Percentiles rank a stretch among this genome's conserved stretches.
Evolutionary conservation across 2,113 vertebrate species (phyloP).

Genomic region (Phainopepla nitens): DNA sequence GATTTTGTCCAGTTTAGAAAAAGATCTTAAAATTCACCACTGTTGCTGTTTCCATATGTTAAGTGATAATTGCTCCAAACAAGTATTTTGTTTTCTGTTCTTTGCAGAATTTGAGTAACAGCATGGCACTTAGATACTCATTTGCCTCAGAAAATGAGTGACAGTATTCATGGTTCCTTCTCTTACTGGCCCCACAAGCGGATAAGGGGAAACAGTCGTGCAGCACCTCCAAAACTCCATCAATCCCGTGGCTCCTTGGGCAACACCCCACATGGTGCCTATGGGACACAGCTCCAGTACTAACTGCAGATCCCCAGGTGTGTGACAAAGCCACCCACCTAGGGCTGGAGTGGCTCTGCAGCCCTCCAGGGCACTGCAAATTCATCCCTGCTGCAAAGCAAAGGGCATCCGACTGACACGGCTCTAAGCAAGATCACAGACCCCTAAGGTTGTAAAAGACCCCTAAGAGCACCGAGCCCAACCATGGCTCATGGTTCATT

Average conservation of each 20-base stretch:
- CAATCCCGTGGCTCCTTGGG: rapidly evolving
- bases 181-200: background rate
- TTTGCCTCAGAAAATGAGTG: rapidly evolving
- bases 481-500: no score
- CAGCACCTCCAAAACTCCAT: background rate
- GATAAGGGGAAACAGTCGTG: background rate
- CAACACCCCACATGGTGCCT: background rate
- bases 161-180: background rate
- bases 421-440: background rate
- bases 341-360: background rate
- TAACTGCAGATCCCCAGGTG: rapidly evolving
- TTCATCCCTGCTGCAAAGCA: background rate
- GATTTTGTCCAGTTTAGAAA: background rate
- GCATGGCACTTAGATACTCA: background rate
- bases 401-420: background rate
- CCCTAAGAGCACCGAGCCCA: background rate
- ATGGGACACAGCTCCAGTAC: background rate
- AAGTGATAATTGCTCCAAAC: background rate
- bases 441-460: background rate
- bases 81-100: background rate
- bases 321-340: background rate
- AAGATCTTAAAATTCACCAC: background rate
- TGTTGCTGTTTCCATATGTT: background rate
- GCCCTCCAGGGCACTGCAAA: background rate
- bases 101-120: background rate